Evolutionary conservation across 2,888 invertebrate genomes (phyloP).

Genomic region (Chydorus sphaericus): DNA sequence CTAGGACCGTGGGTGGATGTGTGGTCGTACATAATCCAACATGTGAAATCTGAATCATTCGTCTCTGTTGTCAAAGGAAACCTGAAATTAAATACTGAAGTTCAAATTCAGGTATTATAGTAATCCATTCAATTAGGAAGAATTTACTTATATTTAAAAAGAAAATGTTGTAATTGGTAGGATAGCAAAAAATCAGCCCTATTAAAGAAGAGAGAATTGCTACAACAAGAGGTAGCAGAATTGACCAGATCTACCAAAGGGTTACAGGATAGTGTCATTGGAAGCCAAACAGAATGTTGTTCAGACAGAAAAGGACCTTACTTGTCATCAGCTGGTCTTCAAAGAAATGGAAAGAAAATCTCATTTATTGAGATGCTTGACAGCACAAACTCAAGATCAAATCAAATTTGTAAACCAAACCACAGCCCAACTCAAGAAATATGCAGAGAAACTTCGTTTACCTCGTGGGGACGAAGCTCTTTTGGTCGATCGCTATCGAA

Average conservation of each 20-base stretch:
- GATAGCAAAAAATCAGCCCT: background rate
- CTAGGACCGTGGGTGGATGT: constrained; percentile 6
- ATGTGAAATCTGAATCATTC: background rate
- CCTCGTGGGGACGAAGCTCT: background rate
- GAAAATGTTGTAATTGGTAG: background rate
- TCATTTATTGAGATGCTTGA: background rate
- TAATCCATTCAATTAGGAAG: background rate
- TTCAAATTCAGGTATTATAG: background rate
- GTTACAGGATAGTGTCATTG: background rate
- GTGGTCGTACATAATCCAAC: constrained; percentile 4
- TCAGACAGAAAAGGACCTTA: background rate
- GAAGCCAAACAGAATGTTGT: background rate
- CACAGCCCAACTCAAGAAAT: background rate
- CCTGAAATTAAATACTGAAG: constrained; percentile 4
- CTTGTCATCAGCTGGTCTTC: background rate
- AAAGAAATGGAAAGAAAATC: background rate
- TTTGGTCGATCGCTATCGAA: background rate
- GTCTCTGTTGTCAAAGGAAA: constrained; percentile 2
- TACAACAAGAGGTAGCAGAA: background rate
- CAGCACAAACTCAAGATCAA: background rate
- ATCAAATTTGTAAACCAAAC: background rate
- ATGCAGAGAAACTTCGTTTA: background rate
- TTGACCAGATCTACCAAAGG: background rate
- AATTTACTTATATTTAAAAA: background rate
- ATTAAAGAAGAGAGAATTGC: background rate